Percentiles rank a stretch among this genome's conserved stretches.
Conservation (phyloP, 1,140 invertebrate genomes). For the Tenebrio molitor region DNA sequence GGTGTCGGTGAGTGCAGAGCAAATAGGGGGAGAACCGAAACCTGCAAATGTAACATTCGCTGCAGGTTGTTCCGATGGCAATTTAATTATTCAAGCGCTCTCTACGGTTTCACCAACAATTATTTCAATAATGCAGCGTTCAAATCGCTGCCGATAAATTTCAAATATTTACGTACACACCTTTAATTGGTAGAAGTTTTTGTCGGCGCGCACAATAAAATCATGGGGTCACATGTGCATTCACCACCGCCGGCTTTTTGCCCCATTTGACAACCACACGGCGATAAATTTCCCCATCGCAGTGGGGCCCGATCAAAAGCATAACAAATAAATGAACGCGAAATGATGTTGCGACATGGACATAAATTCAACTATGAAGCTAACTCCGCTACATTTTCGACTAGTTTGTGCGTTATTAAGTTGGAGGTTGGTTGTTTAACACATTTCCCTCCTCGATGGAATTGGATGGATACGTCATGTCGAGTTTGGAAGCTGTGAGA, state of each 20-base stretch:
- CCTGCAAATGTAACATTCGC: too few species aligned
- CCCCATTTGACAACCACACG: not conserved
- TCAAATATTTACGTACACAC: not conserved
- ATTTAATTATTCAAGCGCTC: not conserved
- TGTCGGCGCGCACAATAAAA: not conserved
- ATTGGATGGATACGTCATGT: slow-evolving; percentile 1
- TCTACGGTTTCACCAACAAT: not conserved
- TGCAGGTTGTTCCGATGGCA: not conserved
- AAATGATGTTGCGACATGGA: not conserved
- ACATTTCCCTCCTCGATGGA: slow-evolving; percentile 1
- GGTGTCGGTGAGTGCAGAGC: too few species aligned
- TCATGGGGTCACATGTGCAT: not conserved
- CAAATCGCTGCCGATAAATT: not conserved
- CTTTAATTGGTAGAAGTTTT: not conserved
- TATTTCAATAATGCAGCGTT: not conserved
- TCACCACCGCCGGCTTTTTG: not conserved
- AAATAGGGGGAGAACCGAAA: too few species aligned
- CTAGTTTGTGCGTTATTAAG: slow-evolving; percentile 15
- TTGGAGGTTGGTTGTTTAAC: not conserved
- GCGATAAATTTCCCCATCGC: slow-evolving; percentile 9
- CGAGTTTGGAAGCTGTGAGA: not conserved
- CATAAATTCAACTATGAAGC: not conserved
- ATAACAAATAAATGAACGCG: not conserved
- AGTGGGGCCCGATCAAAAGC: too few species aligned
- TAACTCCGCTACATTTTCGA: not conserved